Base-by-base conservation (phyloP, 2,113 vertebrate genomes). In the Microcebus griseorufus region DNA sequence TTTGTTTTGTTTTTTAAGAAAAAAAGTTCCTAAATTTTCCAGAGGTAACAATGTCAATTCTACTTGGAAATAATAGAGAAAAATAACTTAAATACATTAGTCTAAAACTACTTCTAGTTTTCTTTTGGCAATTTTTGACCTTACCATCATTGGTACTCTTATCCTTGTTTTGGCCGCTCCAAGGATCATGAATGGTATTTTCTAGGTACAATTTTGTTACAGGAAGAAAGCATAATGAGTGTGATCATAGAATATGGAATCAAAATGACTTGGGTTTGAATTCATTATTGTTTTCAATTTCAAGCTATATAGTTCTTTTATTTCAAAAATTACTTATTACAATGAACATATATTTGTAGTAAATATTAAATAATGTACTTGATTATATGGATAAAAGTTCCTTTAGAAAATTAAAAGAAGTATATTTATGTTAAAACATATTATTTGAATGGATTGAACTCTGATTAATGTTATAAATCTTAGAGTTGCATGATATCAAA, bases 361-460 rank as follows among this genome's bases (percentile, higher is more conserved):
- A 11, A 94, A 90, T 37, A 92, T 75, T 89, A 82, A 85, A 78
- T 39, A 69, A 17, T 64, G 3, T 81, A 5, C n/a, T 82, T 73
- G 9, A 29, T 67, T 94, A 67, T 3, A 81, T 4, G 5, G 9
- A 79, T 70, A 45, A 65, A 48, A 0, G 88, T 93, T 93, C 82
- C 37, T 75, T 88, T 79, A 82, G 55, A 96, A 84, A 82, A 91
- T 90, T 55, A 73, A 58, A 88, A 42, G 23, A 70, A 39, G 81
- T 76, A 18, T 37, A 17, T 76, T 76, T 89, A n/a, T 75, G 17
- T 85, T 45, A 79, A 88, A 87, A 42, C 17, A 83, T 12, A 83
- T 29, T 76, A 27, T 89, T 93, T 86, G n/a, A 94, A 70, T 79
- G 64, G 23, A 17, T 37, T 90, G 5, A 80, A 90, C 22, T 90